Base-by-base conservation (phyloP, 2,797 vertebrate genomes). In the Spinus pinus region DNA sequence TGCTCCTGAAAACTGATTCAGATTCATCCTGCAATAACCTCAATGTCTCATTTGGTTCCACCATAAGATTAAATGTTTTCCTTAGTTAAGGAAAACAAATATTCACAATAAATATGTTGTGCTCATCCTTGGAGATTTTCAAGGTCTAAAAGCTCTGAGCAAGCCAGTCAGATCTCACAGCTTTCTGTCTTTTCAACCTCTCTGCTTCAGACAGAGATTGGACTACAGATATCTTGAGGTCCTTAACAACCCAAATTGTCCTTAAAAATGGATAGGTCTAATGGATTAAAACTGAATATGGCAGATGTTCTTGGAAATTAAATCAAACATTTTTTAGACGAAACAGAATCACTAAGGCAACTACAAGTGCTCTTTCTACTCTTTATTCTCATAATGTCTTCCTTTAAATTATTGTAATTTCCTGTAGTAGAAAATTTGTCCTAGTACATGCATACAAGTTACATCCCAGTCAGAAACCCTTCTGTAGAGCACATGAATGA, bases 381-480 rank as follows among this genome's bases (percentile, higher is more conserved):
- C 56, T 85, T 80, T 57, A 93, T 95, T 96, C 84, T 89, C 51
- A 77, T 92, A 79, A 82, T 66, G 56, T 50, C 86, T 89, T 80
- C 22, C 33, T 91, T 77, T 60, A 95, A 96, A 94, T 92, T 89
- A 82, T 35, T 91, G 30, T 83, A 93, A 94, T 93, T 96, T 87
- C 64, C 56, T 77, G 64, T 65, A 27, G 67, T 87, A 87, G 84
- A 89, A 91, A 94, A 96, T 89, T 67, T 85, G 64, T 82, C 86
- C 53, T 91, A 61, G 49, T 85, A 64, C 2, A 0, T 53, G 71
- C 60, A 74, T 27, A 56, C 77, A 81, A 93, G 90, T 80, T 71
- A 82, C 80, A 95, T 87, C 24, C 22, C 60, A 90, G 56, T n/a
- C 81, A 92, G 75, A 83, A 92, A 60, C 44, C 87, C 44, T 51